These are phyloP conservation scores for Scaptomyza reducta DNA, from an alignment of 2,888 invertebrate genomes.

Conservation along the genomic window DNA sequence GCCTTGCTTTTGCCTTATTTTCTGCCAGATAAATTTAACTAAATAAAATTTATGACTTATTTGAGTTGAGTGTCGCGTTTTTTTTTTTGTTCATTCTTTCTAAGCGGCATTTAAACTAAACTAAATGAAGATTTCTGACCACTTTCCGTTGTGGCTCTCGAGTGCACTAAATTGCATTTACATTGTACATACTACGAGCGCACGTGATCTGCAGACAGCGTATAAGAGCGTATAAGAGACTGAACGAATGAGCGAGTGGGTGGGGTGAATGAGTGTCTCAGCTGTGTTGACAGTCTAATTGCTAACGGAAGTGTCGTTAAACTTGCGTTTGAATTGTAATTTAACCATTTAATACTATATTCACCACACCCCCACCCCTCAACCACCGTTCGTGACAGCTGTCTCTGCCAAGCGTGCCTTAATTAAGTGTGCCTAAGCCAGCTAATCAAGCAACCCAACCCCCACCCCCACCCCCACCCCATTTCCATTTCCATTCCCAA, in stretches of 20 bases:
- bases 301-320: constrained; percentile 61
- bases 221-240: constrained; percentile 3
- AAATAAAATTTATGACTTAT: constrained; percentile 73
- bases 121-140: constrained; percentile 72
- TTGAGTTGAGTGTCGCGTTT: constrained; percentile 39
- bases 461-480: too few species aligned
- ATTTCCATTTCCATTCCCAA: constrained; percentile 12
- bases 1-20: constrained; percentile 47
- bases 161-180: constrained; percentile 74
- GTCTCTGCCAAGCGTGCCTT: too few species aligned
- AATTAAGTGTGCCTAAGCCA: constrained; percentile 68
- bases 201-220: constrained; percentile 55
- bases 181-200: too few species aligned
- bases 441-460: constrained; percentile 49
- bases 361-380: too few species aligned
- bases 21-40: constrained; percentile 61
- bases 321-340: constrained; percentile 59
- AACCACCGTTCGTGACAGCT: too few species aligned
- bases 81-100: constrained; percentile 13
- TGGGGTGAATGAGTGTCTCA: constrained; percentile 31
- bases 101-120: constrained; percentile 55
- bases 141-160: constrained; percentile 46
- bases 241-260: constrained; percentile 5
- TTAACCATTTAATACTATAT: too few species aligned
- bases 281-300: constrained; percentile 62